phyloP scores from a whole-genome alignment of 2,888 invertebrate species.

The Eupithecia inturbata region DNA sequence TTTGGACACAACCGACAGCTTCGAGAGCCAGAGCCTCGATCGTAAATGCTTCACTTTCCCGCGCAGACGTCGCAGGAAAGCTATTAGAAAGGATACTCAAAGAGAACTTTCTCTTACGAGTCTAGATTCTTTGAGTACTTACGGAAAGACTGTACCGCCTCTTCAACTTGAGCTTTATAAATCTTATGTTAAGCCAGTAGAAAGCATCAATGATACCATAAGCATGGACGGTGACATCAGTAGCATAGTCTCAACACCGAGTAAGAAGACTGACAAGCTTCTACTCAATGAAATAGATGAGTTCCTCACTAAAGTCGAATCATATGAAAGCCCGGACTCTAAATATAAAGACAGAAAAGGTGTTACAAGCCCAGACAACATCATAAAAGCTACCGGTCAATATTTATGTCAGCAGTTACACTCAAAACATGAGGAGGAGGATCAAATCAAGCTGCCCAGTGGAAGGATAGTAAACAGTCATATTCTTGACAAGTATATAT shows the following conservation, averaged over 20 bases:
- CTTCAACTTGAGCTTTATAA: conserved; percentile 51
- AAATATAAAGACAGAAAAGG: conserved; percentile 58
- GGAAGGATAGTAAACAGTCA: conserved; percentile 65
- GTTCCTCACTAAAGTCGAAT: conserved; percentile 76
- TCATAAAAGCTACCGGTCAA: conserved; percentile 74
- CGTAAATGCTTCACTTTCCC: conserved; percentile 75
- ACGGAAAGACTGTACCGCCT: conserved; percentile 51
- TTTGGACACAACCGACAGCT: conserved; percentile 67
- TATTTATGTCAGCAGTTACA: conserved; percentile 72
- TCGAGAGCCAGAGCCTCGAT: conserved; percentile 65
- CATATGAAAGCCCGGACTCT: conserved; percentile 71
- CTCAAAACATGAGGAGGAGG: conserved; percentile 51
- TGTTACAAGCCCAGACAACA: conserved; percentile 62
- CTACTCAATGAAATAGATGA: conserved; percentile 80
- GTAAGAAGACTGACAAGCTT: conserved; percentile 75
- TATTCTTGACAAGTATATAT: conserved; percentile 77
- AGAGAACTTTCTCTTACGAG: conserved; percentile 67
- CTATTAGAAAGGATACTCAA: conserved; percentile 51
- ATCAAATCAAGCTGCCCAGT: conserved; percentile 66
- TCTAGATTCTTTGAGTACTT: conserved; percentile 57
- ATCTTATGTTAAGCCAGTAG: conserved; percentile 22
- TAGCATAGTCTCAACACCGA: conserved; percentile 76
- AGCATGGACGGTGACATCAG: conserved; percentile 81
- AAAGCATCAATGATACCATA: conserved; percentile 40
- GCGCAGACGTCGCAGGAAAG: conserved; percentile 68